These are phyloP conservation scores for Drosophila simulans DNA, from an alignment of 1,140 invertebrate genomes.

Conservation along the genomic window DNA sequence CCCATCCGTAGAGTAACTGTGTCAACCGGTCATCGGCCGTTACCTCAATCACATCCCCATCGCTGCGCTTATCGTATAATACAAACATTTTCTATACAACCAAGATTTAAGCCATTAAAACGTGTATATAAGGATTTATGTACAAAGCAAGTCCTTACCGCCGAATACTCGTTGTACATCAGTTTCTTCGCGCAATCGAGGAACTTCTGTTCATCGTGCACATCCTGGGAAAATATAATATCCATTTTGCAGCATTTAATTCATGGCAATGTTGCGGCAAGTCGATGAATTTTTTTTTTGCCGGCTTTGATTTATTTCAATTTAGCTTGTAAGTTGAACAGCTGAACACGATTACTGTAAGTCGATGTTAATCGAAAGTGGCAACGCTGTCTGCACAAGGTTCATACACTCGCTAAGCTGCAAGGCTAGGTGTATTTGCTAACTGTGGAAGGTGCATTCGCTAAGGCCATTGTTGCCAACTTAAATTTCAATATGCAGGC, in stretches of 20 bases:
- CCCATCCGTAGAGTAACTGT: constrained; percentile 70
- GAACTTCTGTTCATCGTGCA: constrained; percentile 52
- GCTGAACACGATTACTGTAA: background rate
- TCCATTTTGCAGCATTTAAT: constrained; percentile 41
- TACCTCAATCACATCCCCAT: constrained; percentile 73
- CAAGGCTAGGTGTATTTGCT: too few relatives aligned
- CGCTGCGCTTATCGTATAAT: constrained; percentile 47
- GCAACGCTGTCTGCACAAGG: too few relatives aligned
- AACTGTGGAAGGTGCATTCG: too few relatives aligned
- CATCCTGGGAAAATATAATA: constrained; percentile 42
- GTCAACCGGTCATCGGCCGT: constrained; percentile 64
- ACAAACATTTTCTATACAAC: constrained; percentile 66
- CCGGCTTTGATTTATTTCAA: constrained; percentile 28
- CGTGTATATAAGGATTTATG: background rate
- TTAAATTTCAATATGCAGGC: too few relatives aligned
- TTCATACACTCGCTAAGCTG: too few relatives aligned
- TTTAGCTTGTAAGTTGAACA: background rate
- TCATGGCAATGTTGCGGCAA: background rate
- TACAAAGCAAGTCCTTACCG: constrained; percentile 29
- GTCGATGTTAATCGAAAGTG: background rate
- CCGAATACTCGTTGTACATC: constrained; percentile 65
- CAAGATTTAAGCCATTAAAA: background rate
- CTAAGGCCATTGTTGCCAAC: too few relatives aligned
- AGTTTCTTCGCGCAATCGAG: constrained; percentile 45
- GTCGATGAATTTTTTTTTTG: background rate